phyloP scores from a whole-genome alignment of 2,888 invertebrate species.

The Agriopis aurantiaria region DNA sequence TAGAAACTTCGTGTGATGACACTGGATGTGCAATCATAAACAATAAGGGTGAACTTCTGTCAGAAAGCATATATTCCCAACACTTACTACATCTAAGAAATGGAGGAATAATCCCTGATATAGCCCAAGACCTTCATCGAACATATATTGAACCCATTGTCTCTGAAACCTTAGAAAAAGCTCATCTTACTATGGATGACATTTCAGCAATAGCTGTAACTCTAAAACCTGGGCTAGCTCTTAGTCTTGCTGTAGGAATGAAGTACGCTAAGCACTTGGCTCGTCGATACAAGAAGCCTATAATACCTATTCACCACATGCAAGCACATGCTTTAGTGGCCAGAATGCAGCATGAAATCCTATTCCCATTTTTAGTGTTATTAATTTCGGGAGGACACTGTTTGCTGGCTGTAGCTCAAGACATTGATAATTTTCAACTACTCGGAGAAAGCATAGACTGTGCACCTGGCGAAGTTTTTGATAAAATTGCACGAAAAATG shows the following conservation, averaged over 20 bases:
- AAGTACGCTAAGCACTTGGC: slow-evolving; percentile 94
- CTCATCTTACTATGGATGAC: slow-evolving; percentile 88
- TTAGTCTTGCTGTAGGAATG: slow-evolving; percentile 93
- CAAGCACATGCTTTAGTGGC: slow-evolving; percentile 98
- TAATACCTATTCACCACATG: slow-evolving; percentile 99
- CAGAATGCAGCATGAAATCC: slow-evolving; percentile 90
- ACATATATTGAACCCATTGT: slow-evolving; percentile 92
- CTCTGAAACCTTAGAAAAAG: slow-evolving; percentile 87
- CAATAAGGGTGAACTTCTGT: slow-evolving; percentile 89
- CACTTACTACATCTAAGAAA: slow-evolving; percentile 90
- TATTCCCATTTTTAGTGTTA: slow-evolving; percentile 95
- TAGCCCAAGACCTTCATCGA: slow-evolving; percentile 94
- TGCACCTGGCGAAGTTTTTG: slow-evolving; percentile 97
- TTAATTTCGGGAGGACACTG: slow-evolving; percentile 98
- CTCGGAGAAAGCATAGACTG: slow-evolving; percentile 93
- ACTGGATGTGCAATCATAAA: slow-evolving; percentile 97
- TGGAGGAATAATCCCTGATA: slow-evolving; percentile 96
- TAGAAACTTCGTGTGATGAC: slow-evolving; percentile 99
- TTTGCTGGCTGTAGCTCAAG: slow-evolving; percentile 91
- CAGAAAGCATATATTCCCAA: slow-evolving; percentile 94
- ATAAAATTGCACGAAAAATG: slow-evolving; percentile 95
- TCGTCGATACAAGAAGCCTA: slow-evolving; percentile 89
- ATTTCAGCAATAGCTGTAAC: slow-evolving; percentile 96
- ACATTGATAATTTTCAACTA: slow-evolving; percentile 91
- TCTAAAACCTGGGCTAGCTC: slow-evolving; percentile 92